A percentile compares a stretch with the other conserved stretches of the same genome.
phyloP scores from a whole-genome alignment of 2,113 vertebrate species.

The Lampris incognitus region DNA sequence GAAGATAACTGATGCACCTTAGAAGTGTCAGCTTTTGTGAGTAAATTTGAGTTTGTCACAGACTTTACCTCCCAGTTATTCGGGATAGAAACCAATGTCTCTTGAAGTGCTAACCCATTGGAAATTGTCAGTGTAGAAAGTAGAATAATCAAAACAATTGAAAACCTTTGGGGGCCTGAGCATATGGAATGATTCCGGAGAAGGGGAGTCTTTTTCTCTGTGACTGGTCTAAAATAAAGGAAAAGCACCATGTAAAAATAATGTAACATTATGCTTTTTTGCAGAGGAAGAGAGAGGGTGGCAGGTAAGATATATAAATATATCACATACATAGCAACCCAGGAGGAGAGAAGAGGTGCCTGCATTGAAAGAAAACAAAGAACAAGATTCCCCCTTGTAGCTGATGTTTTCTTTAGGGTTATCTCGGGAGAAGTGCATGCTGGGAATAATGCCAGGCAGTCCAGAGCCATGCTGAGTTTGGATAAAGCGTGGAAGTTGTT shows the following conservation, averaged over 20 bases:
- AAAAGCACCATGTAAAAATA: slow-evolving; percentile 95
- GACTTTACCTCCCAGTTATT: no score
- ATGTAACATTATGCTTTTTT: slow-evolving; percentile 58
- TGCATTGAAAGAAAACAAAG: slow-evolving; percentile 61
- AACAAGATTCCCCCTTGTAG: slow-evolving; percentile 76
- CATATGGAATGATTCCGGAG: slow-evolving; percentile 99
- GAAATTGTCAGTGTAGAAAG: slow-evolving; percentile 67
- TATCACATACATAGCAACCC: slow-evolving; percentile 59
- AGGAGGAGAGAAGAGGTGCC: slow-evolving; percentile 59
- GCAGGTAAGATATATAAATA: slow-evolving; percentile 45
- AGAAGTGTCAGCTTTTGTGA: no score
- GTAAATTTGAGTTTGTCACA: no score
- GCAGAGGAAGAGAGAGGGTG: slow-evolving; percentile 58
- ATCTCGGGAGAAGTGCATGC: slow-evolving; percentile 82
- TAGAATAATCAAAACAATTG: slow-evolving; percentile 85
- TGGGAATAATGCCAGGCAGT: slow-evolving; percentile 65
- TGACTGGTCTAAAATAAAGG: slow-evolving; percentile 99
- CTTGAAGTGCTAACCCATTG: slow-evolving; percentile 60
- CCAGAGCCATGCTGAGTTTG: slow-evolving; percentile 38
- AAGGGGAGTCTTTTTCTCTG: slow-evolving; percentile 99
- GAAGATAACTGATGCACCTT: no score
- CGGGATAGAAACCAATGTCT: background rate
- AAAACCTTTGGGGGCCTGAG: slow-evolving; percentile 99
- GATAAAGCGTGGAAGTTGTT: slow-evolving; percentile 25
- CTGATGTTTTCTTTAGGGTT: slow-evolving; percentile 64